Base-by-base conservation (phyloP, 2,888 invertebrate genomes). In the Epiblema foenella region DNA sequence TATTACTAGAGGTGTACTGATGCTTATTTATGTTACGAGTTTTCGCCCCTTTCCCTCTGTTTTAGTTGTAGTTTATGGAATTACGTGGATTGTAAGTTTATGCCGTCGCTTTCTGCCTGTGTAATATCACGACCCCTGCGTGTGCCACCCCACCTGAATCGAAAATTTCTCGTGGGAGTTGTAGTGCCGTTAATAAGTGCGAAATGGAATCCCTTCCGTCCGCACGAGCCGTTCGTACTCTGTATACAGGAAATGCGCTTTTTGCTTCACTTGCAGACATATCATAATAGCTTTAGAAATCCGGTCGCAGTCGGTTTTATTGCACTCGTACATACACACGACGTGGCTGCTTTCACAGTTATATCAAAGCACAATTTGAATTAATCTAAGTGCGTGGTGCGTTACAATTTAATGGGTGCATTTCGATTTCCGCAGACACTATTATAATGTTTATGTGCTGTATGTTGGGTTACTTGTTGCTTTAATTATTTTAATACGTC, bases 121-220 rank as follows among this genome's bases (percentile, higher is more conserved):
- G 79, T 85, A 81, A 83, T 85, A 82, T 82, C 81, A 77, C 80
- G 75, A 82, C 88, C 86, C 88, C 86, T 83, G 80, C 77, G 74
- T 76, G 78, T 76, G 78, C 77, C 79, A 82, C 90, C 89, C 89
- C 80, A 86, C 86, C 85, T 88, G 88, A 80, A 83, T 85, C 80
- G 76, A 77, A 78, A 80, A 89, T 88, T 89, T 89, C 91, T 89
- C 91, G 77, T 85, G 91, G 91, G 91, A 90, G 80, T 83, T 83
- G 79, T 80, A 83, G 78, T 79, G 73, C 79, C 81, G 83, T 88
- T 85, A 86, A 86, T 89, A 89, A 88, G 83, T 85, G 85, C 83
- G 81, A 85, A 86, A 86, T 82, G 79, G 67, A 79, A 77, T 78
- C 76, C 81, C 80, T 81, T 76, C 79, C 78, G 73, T 62, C 74